These are phyloP conservation scores for Auanema sp. DNA, from an alignment of 2,888 invertebrate genomes.

Conservation along the genomic window DNA sequence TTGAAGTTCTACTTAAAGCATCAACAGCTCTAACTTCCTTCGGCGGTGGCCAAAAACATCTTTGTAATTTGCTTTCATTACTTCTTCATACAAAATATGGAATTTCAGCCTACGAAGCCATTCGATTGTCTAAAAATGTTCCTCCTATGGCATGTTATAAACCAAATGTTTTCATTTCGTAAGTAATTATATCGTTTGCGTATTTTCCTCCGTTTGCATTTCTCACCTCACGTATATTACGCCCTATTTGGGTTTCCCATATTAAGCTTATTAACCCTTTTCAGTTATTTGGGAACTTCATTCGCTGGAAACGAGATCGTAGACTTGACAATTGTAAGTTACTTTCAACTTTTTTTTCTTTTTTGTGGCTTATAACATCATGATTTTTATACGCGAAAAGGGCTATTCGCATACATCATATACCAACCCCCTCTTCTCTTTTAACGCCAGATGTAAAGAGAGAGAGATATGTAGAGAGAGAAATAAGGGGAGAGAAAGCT, in stretches of 20 bases:
- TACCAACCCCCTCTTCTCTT: background rate
- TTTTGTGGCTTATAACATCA: background rate
- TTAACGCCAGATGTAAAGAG: background rate
- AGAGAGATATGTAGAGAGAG: too few species aligned
- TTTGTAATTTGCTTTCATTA: too few species aligned
- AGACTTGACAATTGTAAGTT: conserved; percentile 13
- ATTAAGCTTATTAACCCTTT: background rate
- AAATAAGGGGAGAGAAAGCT: too few species aligned
- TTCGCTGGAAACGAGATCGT: conserved; percentile 7
- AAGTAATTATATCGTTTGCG: too few species aligned
- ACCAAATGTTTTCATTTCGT: conserved; percentile 3
- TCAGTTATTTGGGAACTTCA: conserved; percentile 7
- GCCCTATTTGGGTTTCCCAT: background rate
- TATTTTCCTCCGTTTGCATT: too few species aligned
- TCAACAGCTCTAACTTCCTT: too few species aligned
- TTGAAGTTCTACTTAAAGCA: background rate
- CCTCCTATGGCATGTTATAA: conserved; percentile 9
- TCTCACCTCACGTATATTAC: background rate
- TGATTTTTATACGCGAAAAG: too few species aligned
- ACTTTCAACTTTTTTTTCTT: background rate
- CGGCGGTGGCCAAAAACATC: too few species aligned
- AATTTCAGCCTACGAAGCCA: conserved; percentile 6
- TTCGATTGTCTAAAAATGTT: background rate
- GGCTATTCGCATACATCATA: conserved; percentile 3
- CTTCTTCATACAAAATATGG: background rate